A percentile compares a stretch with the other conserved stretches of the same genome.
phyloP scores from a whole-genome alignment of 2,797 vertebrate species.

The Galago senegalensis region DNA sequence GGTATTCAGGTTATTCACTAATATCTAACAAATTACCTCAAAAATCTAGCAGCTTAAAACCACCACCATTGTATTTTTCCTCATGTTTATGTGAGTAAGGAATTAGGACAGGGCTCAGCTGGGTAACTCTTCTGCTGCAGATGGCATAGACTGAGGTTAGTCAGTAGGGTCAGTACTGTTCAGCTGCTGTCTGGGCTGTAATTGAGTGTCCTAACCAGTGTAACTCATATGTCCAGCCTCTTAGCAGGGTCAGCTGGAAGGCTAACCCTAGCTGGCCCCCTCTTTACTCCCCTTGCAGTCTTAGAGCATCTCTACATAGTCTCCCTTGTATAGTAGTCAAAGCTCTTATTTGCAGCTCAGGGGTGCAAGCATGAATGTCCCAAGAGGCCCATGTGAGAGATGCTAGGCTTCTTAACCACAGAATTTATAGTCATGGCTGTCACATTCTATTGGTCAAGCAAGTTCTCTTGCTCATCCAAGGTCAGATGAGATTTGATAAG shows the following conservation, averaged over 20 bases:
- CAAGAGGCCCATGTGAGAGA: not conserved
- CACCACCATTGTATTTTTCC: not conserved
- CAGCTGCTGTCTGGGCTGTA: not conserved
- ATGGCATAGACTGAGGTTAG: not conserved
- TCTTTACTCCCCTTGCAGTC: not conserved
- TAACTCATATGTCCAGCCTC: not conserved
- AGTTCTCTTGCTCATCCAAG: not conserved
- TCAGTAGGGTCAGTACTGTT: too few species aligned
- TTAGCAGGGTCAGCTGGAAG: not conserved
- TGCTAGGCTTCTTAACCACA: not conserved
- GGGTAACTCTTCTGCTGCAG: not conserved
- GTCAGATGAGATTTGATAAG: not conserved
- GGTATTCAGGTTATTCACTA: not conserved
- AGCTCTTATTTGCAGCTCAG: not conserved
- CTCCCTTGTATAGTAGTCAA: not conserved
- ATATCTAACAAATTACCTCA: not conserved
- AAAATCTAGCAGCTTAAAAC: not conserved
- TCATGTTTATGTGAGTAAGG: not conserved
- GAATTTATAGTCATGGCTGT: not conserved
- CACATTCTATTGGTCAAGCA: not conserved
- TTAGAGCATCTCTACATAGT: not conserved
- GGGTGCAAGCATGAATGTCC: not conserved
- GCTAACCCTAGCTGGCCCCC: not conserved
- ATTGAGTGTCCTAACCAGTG: not conserved
- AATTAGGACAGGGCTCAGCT: not conserved